These are phyloP conservation scores for Carettochelys insculpta DNA, from an alignment of 2,113 vertebrate species.

Conservation along the genomic window DNA sequence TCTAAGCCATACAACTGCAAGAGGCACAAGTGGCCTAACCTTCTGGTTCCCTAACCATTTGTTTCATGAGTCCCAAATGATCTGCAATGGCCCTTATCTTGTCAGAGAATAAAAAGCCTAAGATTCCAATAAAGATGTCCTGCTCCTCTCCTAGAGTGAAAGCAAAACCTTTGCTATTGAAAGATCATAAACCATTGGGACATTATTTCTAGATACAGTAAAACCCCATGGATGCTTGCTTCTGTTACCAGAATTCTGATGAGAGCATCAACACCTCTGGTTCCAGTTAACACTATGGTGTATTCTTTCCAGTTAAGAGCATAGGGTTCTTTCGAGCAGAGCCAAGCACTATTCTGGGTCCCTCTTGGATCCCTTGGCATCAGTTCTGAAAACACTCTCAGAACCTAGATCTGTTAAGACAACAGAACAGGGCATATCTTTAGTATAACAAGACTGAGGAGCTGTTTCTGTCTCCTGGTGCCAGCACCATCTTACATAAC, in stretches of 20 bases:
- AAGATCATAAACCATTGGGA: background rate
- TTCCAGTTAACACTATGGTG: background rate
- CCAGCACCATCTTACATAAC: background rate
- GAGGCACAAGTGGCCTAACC: background rate
- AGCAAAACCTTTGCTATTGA: background rate
- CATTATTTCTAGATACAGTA: background rate
- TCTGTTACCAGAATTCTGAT: background rate
- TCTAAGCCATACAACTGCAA: background rate
- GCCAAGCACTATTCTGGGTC: background rate
- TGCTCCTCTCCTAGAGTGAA: background rate
- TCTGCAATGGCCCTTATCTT: background rate
- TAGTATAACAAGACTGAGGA: background rate
- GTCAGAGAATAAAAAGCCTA: background rate
- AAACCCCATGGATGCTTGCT: background rate
- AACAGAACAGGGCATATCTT: background rate
- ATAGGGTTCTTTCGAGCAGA: too few relatives aligned
- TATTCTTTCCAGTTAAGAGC: too few relatives aligned
- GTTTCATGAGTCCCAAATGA: background rate
- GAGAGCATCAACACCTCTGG: rapidly evolving
- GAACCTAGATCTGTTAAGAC: background rate
- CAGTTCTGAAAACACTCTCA: rapidly evolving
- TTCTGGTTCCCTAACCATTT: background rate
- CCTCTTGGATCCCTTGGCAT: background rate
- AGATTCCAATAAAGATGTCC: background rate
- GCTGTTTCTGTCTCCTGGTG: background rate